phyloP scores from a whole-genome alignment of 2,113 vertebrate genomes.

The Strigops habroptila region DNA sequence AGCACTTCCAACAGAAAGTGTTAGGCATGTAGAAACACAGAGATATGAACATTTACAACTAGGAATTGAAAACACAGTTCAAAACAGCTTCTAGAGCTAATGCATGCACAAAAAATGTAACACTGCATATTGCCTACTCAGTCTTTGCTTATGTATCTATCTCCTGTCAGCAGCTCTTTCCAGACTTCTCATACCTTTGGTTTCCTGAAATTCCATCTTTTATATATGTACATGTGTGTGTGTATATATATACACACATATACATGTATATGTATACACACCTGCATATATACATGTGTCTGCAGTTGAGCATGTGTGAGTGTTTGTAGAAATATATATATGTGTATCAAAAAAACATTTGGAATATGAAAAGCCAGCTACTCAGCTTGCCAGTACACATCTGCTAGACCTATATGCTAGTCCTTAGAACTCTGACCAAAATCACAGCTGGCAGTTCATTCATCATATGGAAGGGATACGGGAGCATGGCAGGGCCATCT shows the following conservation, averaged over 20 bases:
- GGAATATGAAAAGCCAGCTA: neutral
- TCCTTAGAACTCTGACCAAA: neutral
- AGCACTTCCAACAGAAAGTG: neutral
- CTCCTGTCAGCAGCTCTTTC: neutral
- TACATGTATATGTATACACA: neutral
- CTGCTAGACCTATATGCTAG: neutral
- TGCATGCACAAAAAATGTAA: neutral
- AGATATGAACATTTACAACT: neutral
- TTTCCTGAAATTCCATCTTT: neutral
- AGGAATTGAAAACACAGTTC: neutral
- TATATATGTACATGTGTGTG: rapidly evolving
- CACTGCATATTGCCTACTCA: neutral
- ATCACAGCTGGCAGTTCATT: neutral
- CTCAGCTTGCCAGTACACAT: neutral
- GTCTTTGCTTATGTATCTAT: neutral
- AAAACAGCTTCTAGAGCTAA: neutral
- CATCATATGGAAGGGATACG: neutral
- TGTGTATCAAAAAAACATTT: neutral
- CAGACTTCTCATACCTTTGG: neutral
- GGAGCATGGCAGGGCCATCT: neutral
- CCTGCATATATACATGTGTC: rapidly evolving
- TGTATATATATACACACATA: rapidly evolving
- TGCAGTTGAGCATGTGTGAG: no score
- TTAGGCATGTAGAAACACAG: neutral
- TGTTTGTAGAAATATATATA: neutral